Percentiles rank a stretch among this genome's conserved stretches.
These are phyloP conservation scores for Coregonus clupeaformis DNA, from an alignment of 2,113 vertebrate genomes.

Conservation along the genomic window DNA sequence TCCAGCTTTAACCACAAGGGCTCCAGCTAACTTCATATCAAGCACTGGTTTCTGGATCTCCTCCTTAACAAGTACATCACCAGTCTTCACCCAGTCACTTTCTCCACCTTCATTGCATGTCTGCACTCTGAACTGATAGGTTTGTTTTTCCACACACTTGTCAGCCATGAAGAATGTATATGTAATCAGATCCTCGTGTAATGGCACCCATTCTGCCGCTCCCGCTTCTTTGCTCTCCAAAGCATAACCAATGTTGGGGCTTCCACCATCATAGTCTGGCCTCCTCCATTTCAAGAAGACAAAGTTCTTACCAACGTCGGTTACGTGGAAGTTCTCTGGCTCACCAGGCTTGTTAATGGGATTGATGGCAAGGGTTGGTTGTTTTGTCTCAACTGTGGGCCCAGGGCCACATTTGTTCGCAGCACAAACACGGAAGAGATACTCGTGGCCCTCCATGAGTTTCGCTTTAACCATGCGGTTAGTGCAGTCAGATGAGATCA, in stretches of 20 bases:
- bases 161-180: conserved; percentile 92
- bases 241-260: conserved; percentile 89
- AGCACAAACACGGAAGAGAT: conserved; percentile 95
- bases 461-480: conserved; percentile 91
- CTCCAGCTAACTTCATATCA: conserved; percentile 88
- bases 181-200: conserved; percentile 83
- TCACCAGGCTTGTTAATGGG: conserved; percentile 92
- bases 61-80: conserved; percentile 90
- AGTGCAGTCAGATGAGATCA: conserved; percentile 90
- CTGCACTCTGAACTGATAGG: conserved; percentile 91
- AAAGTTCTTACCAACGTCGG: conserved; percentile 90
- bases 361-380: conserved; percentile 89
- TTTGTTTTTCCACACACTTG: conserved; percentile 89
- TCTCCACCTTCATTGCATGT: conserved; percentile 94
- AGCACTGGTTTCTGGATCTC: conserved; percentile 94
- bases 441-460: conserved; percentile 90
- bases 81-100: conserved; percentile 92
- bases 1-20: conserved; percentile 89
- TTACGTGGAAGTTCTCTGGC: conserved; percentile 93
- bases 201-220: conserved; percentile 87
- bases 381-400: conserved; percentile 88
- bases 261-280: conserved; percentile 95
- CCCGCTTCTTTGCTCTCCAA: conserved; percentile 83
- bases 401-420: conserved; percentile 95
- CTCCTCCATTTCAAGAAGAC: conserved; percentile 93